Evolutionary conservation across 2,797 vertebrate genomes (phyloP).

Genomic region (Etheostoma perlongum): DNA sequence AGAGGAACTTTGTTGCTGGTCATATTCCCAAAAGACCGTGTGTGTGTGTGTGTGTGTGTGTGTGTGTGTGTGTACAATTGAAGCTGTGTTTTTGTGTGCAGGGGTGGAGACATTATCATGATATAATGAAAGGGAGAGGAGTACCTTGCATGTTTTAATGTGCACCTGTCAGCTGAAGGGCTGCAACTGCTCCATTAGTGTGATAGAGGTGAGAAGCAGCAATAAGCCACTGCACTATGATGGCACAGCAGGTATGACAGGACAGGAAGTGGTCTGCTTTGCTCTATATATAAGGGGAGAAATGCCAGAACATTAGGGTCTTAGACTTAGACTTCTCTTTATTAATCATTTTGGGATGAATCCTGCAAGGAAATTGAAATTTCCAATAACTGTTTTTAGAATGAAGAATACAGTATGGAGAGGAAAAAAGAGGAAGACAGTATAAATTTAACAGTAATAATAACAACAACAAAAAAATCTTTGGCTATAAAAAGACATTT

Average conservation of each 20-base stretch:
- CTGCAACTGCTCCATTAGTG: slow-evolving; percentile 71
- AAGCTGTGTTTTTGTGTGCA: slow-evolving; percentile 18
- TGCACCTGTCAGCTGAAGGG: slow-evolving; percentile 72
- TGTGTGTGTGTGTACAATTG: no score
- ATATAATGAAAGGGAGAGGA: slow-evolving; percentile 68
- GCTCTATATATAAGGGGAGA: not conserved
- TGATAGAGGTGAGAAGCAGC: slow-evolving; percentile 64
- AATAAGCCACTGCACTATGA: slow-evolving; percentile 33
- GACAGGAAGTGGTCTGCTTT: not conserved
- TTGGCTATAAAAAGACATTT: no score
- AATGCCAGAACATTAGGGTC: not conserved
- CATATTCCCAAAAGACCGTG: slow-evolving; percentile 65
- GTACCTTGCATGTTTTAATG: slow-evolving; percentile 69
- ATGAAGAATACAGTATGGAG: no score
- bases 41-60: no score
- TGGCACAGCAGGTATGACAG: not conserved
- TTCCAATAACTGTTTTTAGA: no score
- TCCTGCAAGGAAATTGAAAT: no score
- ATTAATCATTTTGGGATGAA: no score
- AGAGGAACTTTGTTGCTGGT: slow-evolving; percentile 48
- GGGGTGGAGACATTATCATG: slow-evolving; percentile 50
- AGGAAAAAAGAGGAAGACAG: no score
- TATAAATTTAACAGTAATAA: no score
- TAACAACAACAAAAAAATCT: no score
- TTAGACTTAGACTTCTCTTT: no score